Evolutionary conservation across 2,888 invertebrate genomes (phyloP), one percentile per base, ranked within the genome.

Genomic region (Cataglyphis altisquamis): DNA sequence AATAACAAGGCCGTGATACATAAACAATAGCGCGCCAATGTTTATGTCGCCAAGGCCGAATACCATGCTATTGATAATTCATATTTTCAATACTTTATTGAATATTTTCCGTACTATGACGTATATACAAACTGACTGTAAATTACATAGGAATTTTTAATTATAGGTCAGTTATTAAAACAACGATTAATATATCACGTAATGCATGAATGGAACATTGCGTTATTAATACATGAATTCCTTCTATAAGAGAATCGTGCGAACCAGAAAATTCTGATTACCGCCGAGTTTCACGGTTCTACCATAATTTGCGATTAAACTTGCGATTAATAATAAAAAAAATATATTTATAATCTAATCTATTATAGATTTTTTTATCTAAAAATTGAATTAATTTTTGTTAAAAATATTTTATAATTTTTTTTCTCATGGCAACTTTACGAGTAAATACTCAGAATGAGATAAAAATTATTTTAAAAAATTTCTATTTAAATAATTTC

Each of bases 161-260:
- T 25, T 25, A 25, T 25, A 25, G 25, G 25, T 25, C 25, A 25
- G 1, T 25, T 25, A 25, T 25, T 25, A 25, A 25, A 25, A 25
- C 25, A 25, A 25, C 25, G 25, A 25, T 25, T 25, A 25, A 25
- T 25, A 25, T 25, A 25, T 25, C 25, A 55, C 55, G 67, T 68
- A 78, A 68, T 77, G 55, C 68, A 77, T 48, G 60, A 72, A 72
- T 68, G 78, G 60, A 78, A 72, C 72, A 72, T 72, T 25, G 60
- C 45, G 60, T 78, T 70, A 60, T 57, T 60, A 78, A 78, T 78
- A 70, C 60, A 78, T 78, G 70, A 78, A 60, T 78, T 78, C 8
- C 72, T 45, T 45, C 21, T 25, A 62, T 18, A 25, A 25, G 60
- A 21, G 60, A 25, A 25, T 25, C 25, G 25, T 25, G 25, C 25